Conservation (phyloP, 2,113 vertebrate genomes). For the Laticauda laticaudata region DNA sequence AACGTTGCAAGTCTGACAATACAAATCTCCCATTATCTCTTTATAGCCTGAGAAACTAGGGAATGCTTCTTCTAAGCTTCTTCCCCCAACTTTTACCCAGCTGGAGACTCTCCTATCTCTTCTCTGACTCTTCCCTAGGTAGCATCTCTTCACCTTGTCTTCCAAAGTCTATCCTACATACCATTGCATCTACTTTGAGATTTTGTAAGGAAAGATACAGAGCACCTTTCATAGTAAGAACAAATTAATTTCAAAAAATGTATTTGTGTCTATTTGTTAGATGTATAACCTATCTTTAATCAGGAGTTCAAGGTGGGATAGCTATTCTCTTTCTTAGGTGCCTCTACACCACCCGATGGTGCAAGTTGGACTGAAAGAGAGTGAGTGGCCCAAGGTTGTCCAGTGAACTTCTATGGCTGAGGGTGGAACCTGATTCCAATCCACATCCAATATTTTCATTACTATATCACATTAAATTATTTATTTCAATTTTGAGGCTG, state of each 20-base stretch:
- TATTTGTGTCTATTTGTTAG: not conserved
- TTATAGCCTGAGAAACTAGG: too few species aligned
- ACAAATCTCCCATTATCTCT: too few species aligned
- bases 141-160: too few species aligned
- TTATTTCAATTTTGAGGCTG: too few species aligned
- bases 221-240: too few species aligned
- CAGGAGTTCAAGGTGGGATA: not conserved
- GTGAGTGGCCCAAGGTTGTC: not conserved
- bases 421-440: not conserved
- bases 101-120: too few species aligned
- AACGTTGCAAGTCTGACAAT: too few species aligned
- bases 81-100: too few species aligned
- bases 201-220: not conserved
- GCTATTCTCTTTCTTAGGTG: not conserved
- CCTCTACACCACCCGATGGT: not conserved
- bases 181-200: too few species aligned
- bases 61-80: too few species aligned
- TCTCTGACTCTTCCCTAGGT: too few species aligned
- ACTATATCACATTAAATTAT: not conserved
- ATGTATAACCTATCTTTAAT: not conserved
- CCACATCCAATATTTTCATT: not conserved
- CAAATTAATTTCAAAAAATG: not conserved
- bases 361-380: not conserved
- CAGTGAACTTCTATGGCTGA: not conserved
- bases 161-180: too few species aligned